phyloP scores from a whole-genome alignment of 2,113 vertebrate species.

The Mustela nigripes region DNA sequence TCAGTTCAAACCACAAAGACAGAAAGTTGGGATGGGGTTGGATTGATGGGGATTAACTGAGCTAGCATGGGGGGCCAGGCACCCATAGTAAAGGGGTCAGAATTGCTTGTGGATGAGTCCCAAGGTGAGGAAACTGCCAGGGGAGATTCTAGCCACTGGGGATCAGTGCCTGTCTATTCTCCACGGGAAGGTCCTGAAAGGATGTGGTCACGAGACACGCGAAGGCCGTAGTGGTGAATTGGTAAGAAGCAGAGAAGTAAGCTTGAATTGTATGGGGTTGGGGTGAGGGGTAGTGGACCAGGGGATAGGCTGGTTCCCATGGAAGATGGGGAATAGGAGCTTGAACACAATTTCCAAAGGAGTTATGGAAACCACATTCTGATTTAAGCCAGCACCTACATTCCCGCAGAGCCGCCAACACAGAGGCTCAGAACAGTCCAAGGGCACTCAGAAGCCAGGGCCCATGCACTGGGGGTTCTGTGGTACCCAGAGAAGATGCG shows the following conservation, averaged over 20 bases:
- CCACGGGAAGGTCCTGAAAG: background rate
- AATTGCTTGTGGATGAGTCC: background rate
- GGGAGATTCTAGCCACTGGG: background rate
- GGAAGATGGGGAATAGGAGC: background rate
- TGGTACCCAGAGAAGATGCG: background rate
- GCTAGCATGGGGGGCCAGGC: background rate
- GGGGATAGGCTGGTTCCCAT: background rate
- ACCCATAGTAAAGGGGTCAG: background rate
- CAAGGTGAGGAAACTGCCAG: background rate
- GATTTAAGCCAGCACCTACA: background rate
- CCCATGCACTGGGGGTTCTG: background rate
- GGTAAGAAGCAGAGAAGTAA: background rate
- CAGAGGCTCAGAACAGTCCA: background rate
- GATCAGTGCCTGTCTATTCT: background rate
- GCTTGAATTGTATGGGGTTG: background rate
- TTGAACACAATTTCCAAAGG: background rate
- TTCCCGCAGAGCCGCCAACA: background rate
- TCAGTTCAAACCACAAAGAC: constrained; percentile 65
- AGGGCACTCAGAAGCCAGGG: background rate
- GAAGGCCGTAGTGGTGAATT: background rate
- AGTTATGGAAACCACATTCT: background rate
- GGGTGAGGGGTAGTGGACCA: background rate
- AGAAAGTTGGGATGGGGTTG: background rate
- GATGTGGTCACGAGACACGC: background rate
- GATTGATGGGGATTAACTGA: background rate